Evolutionary conservation across 2,797 vertebrate species (phyloP).

Genomic region (Sphaeramia orbicularis): DNA sequence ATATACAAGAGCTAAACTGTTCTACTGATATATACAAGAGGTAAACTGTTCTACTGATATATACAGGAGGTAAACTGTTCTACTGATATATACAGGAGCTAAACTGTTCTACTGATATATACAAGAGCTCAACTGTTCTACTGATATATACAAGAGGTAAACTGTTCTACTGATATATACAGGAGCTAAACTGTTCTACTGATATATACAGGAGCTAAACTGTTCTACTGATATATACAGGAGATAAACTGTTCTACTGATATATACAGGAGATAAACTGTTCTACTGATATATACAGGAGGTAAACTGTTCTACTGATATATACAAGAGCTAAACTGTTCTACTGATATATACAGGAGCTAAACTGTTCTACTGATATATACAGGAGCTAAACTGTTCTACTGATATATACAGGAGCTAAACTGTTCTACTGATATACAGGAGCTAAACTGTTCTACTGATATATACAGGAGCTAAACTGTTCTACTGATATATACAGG

Average conservation of each 20-base stretch:
- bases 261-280: conserved; percentile 69
- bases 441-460: conserved; percentile 51
- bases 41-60: conserved; percentile 57
- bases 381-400: too few relatives aligned
- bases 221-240: not conserved
- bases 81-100: conserved; percentile 36
- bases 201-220: conserved; percentile 40
- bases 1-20: conserved; percentile 44
- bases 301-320: conserved; percentile 65
- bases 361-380: conserved; percentile 37
- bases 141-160: conserved; percentile 68
- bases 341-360: not conserved
- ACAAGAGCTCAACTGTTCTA: too few relatives aligned
- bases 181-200: conserved; percentile 55
- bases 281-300: conserved; percentile 18
- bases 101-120: not conserved
- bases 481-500: not conserved
- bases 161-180: not conserved
- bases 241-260: conserved; percentile 72
- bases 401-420: conserved; percentile 39
- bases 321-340: conserved; percentile 48
- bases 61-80: conserved; percentile 74
- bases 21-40: conserved; percentile 44
- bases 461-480: conserved; percentile 42
- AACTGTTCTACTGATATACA: not conserved